A percentile compares a stretch with the other conserved stretches of the same genome.
Conservation (phyloP, 2,113 vertebrate species). For the Drymodes brunneopygia region DNA sequence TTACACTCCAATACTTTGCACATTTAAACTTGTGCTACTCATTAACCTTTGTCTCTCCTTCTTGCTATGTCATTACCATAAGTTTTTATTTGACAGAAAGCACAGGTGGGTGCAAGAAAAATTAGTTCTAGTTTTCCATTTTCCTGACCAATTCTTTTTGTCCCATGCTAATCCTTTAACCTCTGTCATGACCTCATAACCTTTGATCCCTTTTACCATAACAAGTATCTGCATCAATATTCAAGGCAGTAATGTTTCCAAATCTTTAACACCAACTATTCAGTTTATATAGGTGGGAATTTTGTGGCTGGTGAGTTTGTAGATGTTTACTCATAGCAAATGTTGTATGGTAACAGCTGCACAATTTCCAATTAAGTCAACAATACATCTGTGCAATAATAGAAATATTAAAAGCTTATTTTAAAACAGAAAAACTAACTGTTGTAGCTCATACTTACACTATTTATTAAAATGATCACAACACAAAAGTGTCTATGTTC, state of each 20-base stretch:
- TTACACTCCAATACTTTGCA: conserved; percentile 69
- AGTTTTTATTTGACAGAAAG: conserved; percentile 81
- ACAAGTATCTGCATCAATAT: conserved; percentile 75
- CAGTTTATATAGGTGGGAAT: conserved; percentile 51
- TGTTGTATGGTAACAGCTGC: neutral
- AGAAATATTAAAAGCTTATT: neutral
- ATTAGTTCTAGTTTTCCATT: conserved; percentile 79
- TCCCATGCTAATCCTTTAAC: conserved; percentile 81
- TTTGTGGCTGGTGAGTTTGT: conserved; percentile 51
- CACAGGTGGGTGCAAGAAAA: conserved; percentile 82
- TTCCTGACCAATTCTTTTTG: conserved; percentile 74
- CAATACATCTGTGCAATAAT: neutral
- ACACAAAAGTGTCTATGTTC: neutral
- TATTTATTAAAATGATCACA: neutral
- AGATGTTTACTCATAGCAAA: conserved; percentile 25
- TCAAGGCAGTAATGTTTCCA: conserved; percentile 62
- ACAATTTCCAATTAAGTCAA: conserved; percentile 19
- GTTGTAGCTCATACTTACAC: neutral
- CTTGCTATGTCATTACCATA: conserved; percentile 71
- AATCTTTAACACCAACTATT: conserved; percentile 51
- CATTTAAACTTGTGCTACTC: conserved; percentile 78
- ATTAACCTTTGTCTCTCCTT: conserved; percentile 78
- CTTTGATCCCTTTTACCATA: conserved; percentile 83
- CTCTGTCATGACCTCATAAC: conserved; percentile 80
- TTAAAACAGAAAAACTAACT: neutral